Conservation (phyloP, 1,140 invertebrate species). For the Drosophila baimaii region DNA sequence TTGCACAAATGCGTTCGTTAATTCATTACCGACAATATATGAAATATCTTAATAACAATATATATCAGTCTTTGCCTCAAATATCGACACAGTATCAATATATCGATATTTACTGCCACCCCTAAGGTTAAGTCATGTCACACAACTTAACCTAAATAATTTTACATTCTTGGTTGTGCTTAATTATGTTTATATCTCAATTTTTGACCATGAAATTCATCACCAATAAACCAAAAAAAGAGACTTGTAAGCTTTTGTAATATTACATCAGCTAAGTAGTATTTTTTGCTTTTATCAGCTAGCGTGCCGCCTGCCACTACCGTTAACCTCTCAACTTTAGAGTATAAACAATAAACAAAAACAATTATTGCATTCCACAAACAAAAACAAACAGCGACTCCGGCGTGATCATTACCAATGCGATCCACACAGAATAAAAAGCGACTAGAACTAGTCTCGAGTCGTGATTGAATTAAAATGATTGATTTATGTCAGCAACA, state of each 20-base stretch:
- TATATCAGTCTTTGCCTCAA: too few relatives aligned
- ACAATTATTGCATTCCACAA: slow-evolving; percentile 22
- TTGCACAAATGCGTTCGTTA: too few relatives aligned
- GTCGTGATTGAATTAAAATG: slow-evolving; percentile 5
- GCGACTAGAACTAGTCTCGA: slow-evolving; percentile 8
- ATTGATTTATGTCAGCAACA: slow-evolving; percentile 9
- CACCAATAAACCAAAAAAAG: background rate
- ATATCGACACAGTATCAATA: too few relatives aligned
- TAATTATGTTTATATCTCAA: background rate
- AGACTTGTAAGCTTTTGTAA: slow-evolving; percentile 19
- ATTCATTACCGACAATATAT: too few relatives aligned
- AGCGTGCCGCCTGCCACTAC: background rate
- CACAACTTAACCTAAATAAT: too few relatives aligned
- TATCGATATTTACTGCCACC: too few relatives aligned
- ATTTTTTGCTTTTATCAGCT: slow-evolving; percentile 5
- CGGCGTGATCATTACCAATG: background rate
- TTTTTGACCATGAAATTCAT: background rate
- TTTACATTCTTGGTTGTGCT: background rate
- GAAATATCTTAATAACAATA: too few relatives aligned
- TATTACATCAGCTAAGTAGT: slow-evolving; percentile 58
- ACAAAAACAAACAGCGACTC: background rate
- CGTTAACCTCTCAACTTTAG: slow-evolving; percentile 21
- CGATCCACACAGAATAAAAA: slow-evolving; percentile 8
- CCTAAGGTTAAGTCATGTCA: too few relatives aligned
- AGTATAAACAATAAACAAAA: slow-evolving; percentile 31